phyloP scores from a whole-genome alignment of 2,113 vertebrate species.

The Ranitomeya imitator region DNA sequence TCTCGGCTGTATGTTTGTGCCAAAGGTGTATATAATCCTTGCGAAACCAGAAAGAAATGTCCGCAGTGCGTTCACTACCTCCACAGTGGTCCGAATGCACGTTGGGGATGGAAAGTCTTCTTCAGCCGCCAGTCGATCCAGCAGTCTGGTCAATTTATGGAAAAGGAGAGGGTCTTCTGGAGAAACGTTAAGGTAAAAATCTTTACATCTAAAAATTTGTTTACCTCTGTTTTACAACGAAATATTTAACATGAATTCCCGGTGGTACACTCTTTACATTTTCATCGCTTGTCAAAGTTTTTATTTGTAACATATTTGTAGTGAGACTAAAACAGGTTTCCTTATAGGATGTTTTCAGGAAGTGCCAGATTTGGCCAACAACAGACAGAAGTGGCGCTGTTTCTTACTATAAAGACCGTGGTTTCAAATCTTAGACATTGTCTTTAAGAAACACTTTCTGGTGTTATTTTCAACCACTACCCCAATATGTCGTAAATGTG shows the following conservation, averaged over 20 bases:
- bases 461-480: background rate
- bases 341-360: background rate
- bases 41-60: constrained; percentile 98
- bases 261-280: background rate
- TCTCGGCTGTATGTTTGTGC: constrained; percentile 96
- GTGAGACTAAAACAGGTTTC: background rate
- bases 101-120: constrained; percentile 95
- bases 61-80: constrained; percentile 96
- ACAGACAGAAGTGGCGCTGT: no score
- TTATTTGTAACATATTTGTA: background rate
- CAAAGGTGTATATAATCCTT: constrained; percentile 98
- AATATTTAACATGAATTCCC: background rate
- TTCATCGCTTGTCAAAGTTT: background rate
- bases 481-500: background rate
- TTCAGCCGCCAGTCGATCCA: constrained; percentile 91
- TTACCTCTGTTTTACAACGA: background rate
- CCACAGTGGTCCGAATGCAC: constrained; percentile 97
- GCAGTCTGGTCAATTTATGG: constrained; percentile 95
- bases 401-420: no score
- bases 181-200: constrained; percentile 91
- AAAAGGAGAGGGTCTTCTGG: constrained; percentile 92
- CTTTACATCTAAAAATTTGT: background rate
- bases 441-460: background rate
- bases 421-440: no score
- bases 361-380: background rate